Conservation (phyloP, 92 coral and sea anemone species). For the Phenganax stokvisi region DNA sequence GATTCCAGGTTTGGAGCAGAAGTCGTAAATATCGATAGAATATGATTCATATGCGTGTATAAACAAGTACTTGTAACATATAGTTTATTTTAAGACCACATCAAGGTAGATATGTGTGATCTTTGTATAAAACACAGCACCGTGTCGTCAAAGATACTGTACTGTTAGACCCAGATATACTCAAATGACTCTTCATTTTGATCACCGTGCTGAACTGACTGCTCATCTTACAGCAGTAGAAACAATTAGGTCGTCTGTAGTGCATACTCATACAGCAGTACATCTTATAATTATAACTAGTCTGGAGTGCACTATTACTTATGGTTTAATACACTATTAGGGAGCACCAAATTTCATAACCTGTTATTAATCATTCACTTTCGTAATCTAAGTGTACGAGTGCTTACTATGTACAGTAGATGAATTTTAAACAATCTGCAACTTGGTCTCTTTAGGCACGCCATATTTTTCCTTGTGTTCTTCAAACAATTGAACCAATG, state of each 20-base stretch:
- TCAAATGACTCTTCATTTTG: too few species aligned
- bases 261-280: too few species aligned
- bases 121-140: neutral
- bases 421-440: slow-evolving; percentile 47
- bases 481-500: slow-evolving; percentile 59
- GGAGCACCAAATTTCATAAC: neutral
- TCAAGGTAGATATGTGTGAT: neutral
- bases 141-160: too few species aligned
- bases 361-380: neutral
- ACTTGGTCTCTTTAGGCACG: slow-evolving; percentile 50
- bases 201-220: too few species aligned
- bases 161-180: too few species aligned
- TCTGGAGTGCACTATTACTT: too few species aligned
- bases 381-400: neutral
- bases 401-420: too few species aligned
- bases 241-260: too few species aligned
- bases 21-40: slow-evolving; percentile 24
- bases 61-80: neutral
- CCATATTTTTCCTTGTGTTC: slow-evolving; percentile 61
- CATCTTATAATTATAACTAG: too few species aligned
- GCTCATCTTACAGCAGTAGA: too few species aligned
- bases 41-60: slow-evolving; percentile 11
- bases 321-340: too few species aligned
- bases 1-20: slow-evolving; percentile 27
- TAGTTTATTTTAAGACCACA: neutral